Base-by-base conservation (phyloP, 2,797 vertebrate genomes). In the Acrocephalus scirpaceus region DNA sequence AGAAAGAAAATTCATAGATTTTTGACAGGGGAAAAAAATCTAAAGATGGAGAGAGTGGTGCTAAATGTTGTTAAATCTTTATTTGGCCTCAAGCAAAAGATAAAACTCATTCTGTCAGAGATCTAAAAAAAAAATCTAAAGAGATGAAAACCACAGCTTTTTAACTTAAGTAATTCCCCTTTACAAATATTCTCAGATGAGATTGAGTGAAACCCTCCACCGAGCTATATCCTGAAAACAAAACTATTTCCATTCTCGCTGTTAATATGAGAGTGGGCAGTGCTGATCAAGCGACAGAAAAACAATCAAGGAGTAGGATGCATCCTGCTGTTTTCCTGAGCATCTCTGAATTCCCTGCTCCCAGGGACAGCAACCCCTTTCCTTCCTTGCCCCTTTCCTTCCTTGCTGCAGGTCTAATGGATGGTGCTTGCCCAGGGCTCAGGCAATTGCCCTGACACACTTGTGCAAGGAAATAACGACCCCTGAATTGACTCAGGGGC, bases 41-140 rank as follows among this genome's bases (percentile, higher is more conserved):
- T 72, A 15, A 86, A 84, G 70, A 81, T 75, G 16, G 67, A 69
- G 64, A 88, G 50, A 93, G 82, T 3, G 2, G n/a, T 13, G 4
- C 44, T 79, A 89, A 22, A 87, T 54, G 34, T 53, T 78, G 87
- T 79, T 87, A 87, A 96, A 92, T 27, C 78, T 64, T 51, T 78
- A 65, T 65, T 62, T 91, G 62, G 62, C 69, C 70, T 79, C 64
- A 75, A 92, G 73, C 47, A 64, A 79, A 81, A 86, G 79, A 76
- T 34, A 78, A 90, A 84, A 57, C n/a, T 57, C 5, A 0, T 88
- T 69, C 54, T 69, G 30, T n/a, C 19, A 53, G 42, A 84, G 47
- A 79, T 48, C 23, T 38, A 36, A 54, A 58, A 44, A 64, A 92
- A 50, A 84, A 82, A 77, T 51, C 36, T 62, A 67, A 93, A 67